phyloP scores from a whole-genome alignment of 2,797 vertebrate genomes.

The Clarias platycephalus region DNA sequence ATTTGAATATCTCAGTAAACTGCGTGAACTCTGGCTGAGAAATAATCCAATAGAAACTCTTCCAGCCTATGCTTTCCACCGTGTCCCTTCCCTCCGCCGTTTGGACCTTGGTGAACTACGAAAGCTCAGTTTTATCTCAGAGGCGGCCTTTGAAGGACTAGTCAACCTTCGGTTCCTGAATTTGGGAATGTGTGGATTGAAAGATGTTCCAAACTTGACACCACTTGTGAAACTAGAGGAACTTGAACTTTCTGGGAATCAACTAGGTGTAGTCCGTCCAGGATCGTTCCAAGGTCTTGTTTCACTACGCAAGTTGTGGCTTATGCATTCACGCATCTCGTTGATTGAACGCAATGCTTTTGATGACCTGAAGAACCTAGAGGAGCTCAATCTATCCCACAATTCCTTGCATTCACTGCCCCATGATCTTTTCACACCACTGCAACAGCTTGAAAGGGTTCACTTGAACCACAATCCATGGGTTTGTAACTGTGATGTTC shows the following conservation, averaged over 20 bases:
- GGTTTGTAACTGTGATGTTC: slow-evolving; percentile 95
- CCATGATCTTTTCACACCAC: slow-evolving; percentile 93
- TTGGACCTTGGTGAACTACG: slow-evolving; percentile 93
- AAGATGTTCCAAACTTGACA: slow-evolving; percentile 94
- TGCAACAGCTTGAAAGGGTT: slow-evolving; percentile 90
- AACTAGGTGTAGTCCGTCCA: slow-evolving; percentile 85
- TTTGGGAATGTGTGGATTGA: slow-evolving; percentile 94
- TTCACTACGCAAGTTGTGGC: slow-evolving; percentile 89
- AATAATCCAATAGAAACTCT: slow-evolving; percentile 98
- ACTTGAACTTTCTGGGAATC: slow-evolving; percentile 91
- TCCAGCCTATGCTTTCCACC: slow-evolving; percentile 93
- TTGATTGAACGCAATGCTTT: slow-evolving; percentile 95
- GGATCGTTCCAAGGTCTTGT: slow-evolving; percentile 93
- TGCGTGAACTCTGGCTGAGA: slow-evolving; percentile 91
- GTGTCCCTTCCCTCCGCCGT: slow-evolving; percentile 88
- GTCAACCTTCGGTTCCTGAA: slow-evolving; percentile 94
- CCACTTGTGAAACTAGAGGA: slow-evolving; percentile 89
- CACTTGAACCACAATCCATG: slow-evolving; percentile 98
- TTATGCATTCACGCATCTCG: slow-evolving; percentile 93
- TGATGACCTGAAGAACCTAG: slow-evolving; percentile 93
- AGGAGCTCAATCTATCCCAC: slow-evolving; percentile 94
- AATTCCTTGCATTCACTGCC: slow-evolving; percentile 94
- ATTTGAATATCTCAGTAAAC: slow-evolving; percentile 95
- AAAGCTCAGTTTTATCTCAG: slow-evolving; percentile 93
- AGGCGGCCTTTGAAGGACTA: slow-evolving; percentile 92